These are phyloP conservation scores for Atta cephalotes DNA, from an alignment of 1,140 invertebrate species.

Conservation along the genomic window DNA sequence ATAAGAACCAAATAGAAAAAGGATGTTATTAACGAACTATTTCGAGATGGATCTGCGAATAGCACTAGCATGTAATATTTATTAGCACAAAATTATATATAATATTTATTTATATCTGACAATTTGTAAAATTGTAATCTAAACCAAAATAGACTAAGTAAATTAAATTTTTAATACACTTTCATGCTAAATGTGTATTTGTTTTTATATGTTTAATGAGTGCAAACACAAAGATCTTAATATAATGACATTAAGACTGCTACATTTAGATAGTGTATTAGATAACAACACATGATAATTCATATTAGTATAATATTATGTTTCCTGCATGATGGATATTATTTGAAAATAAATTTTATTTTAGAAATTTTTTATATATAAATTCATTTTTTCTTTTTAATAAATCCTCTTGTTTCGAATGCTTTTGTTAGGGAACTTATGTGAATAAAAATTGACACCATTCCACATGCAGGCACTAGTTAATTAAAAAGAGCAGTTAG, in stretches of 20 bases:
- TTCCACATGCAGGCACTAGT: slow-evolving; percentile 9
- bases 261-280: not conserved
- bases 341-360: not conserved
- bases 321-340: not conserved
- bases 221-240: not conserved
- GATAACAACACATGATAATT: not conserved
- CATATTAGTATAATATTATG: not conserved
- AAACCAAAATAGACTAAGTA: not conserved
- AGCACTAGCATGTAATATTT: not conserved
- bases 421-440: slow-evolving; percentile 7
- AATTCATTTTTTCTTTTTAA: not conserved
- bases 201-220: not conserved
- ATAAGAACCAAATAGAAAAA: not conserved
- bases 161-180: slow-evolving; percentile 3
- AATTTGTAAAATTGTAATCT: not conserved
- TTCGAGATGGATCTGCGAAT: not conserved
- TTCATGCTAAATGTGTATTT: slow-evolving; percentile 7
- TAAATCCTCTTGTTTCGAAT: not conserved
- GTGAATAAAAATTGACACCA: slow-evolving; percentile 33
- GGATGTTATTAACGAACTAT: not conserved
- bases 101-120: not conserved
- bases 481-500: slow-evolving; percentile 4
- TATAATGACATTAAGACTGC: not conserved
- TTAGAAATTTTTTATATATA: not conserved
- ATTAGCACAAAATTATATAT: not conserved